Percentiles rank a stretch among this genome's conserved stretches.
phyloP scores from a whole-genome alignment of 2,797 vertebrate species.

The Pitangus sulphuratus region DNA sequence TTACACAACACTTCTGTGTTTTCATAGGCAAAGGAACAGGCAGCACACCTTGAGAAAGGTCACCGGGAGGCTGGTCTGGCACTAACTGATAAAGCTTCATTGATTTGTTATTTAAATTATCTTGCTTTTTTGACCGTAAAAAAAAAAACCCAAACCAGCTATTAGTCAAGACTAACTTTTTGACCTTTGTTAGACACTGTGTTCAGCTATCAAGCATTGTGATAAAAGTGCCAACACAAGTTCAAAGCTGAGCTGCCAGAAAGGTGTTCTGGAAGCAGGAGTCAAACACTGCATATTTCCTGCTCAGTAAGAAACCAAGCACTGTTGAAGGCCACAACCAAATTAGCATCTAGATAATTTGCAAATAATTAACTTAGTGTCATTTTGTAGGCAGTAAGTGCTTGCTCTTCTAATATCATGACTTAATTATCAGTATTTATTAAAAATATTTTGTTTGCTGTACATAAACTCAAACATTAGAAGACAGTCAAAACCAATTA shows the following conservation, averaged over 20 bases:
- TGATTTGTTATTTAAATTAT: background rate
- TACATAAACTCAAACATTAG: background rate
- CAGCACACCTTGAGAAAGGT: slow-evolving; percentile 15
- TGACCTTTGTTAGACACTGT: background rate
- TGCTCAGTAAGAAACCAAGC: background rate
- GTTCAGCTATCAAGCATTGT: accelerated
- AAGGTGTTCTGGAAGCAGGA: background rate
- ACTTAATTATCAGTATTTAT: background rate
- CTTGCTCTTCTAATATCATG: background rate
- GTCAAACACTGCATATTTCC: background rate
- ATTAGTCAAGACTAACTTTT: background rate
- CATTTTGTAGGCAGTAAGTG: background rate
- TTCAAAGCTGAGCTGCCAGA: slow-evolving; percentile 1
- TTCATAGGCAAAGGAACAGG: background rate
- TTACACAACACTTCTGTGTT: background rate
- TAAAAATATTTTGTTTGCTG: background rate
- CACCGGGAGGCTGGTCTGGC: background rate
- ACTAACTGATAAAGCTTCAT: slow-evolving; percentile 20
- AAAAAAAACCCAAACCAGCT: background rate
- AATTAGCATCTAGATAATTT: background rate
- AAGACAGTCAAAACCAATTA: background rate
- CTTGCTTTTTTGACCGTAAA: background rate
- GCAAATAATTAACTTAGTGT: slow-evolving; percentile 20
- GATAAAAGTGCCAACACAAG: background rate
- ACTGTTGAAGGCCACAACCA: background rate